phyloP scores from a whole-genome alignment of 2,113 vertebrate genomes.

The Piprites chloris region DNA sequence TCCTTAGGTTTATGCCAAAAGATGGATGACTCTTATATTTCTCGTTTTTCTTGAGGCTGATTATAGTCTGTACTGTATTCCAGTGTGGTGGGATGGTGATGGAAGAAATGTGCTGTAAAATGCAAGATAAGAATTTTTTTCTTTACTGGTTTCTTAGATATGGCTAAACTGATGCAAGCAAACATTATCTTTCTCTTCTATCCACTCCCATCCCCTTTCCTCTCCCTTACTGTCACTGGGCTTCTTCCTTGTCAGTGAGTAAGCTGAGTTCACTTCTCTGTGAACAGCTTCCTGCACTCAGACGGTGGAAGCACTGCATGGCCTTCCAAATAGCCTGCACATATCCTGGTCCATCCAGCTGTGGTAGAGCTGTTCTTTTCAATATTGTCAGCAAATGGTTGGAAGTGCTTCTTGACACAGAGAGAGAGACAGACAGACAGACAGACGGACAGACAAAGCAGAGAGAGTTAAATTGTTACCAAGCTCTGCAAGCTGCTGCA shows the following conservation, averaged over 20 bases:
- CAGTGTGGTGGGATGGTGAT: background rate
- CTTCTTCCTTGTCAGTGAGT: rapidly evolving
- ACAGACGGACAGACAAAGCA: background rate
- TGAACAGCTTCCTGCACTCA: background rate
- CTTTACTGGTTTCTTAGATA: background rate
- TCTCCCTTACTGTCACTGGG: background rate
- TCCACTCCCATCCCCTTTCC: background rate
- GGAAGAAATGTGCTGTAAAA: background rate
- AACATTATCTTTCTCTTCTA: background rate
- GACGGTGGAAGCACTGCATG: background rate
- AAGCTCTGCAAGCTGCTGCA: background rate
- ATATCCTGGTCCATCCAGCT: background rate
- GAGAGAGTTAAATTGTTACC: background rate
- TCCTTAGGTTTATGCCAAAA: background rate
- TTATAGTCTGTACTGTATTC: background rate
- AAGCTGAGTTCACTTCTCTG: background rate
- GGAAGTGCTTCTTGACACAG: background rate
- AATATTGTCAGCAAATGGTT: background rate
- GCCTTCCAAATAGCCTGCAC: background rate
- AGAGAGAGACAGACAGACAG: background rate
- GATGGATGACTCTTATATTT: background rate
- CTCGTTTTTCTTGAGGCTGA: background rate
- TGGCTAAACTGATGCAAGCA: background rate
- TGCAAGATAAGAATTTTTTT: background rate
- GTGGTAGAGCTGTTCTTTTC: background rate